Base-by-base conservation (phyloP, 1,140 invertebrate species). In the Megalopta genalis region DNA sequence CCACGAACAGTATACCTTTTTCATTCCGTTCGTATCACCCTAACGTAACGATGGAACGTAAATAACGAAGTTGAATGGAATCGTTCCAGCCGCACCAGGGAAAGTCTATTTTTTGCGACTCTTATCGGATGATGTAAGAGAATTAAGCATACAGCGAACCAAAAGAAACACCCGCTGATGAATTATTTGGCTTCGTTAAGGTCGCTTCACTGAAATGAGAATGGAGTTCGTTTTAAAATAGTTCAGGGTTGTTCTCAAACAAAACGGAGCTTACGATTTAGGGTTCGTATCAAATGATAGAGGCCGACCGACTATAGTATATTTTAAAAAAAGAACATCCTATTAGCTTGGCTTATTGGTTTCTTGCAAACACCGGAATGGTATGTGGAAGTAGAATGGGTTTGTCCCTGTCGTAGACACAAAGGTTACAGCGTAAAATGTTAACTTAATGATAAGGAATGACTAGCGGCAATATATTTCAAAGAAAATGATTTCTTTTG, bases 41-140 rank as follows among this genome's bases (percentile, higher is more conserved):
- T 0, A 3, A 0, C 9, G 14, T 32, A 0, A 46, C n/a, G n/a
- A n/a, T n/a, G 10, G 42, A 2, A 12, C 42, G 42, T 12, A 12
- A 21, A 0, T 21, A 21, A 21, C 1, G 21, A 8, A 54, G 16
- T n/a, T 9, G 54, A 57, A 57, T 57, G n/a, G 54, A 57, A 57
- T n/a, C 54, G 54, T 57, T 57, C 54, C 21, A 57, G n/a, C 18
- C 21, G 8, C 21, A n/a, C 5, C n/a, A 57, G 1, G 6, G 54
- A 57, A 57, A 9, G 54, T 57, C 8, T n/a, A n/a, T 21, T n/a
- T 57, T n/a, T 57, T 57, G 18, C 54, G 54, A n/a, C 54, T 57
- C 54, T 57, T 57, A 57, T 57, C 54, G n/a, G 21, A 57, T 57
- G n/a, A n/a, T 57, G 54, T 57, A 57, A 57, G 54, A 57, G 54